Evolutionary conservation across 2,888 invertebrate species (phyloP), one percentile per base, ranked within the genome.

Genomic region (Lycocerus yunnanus): DNA sequence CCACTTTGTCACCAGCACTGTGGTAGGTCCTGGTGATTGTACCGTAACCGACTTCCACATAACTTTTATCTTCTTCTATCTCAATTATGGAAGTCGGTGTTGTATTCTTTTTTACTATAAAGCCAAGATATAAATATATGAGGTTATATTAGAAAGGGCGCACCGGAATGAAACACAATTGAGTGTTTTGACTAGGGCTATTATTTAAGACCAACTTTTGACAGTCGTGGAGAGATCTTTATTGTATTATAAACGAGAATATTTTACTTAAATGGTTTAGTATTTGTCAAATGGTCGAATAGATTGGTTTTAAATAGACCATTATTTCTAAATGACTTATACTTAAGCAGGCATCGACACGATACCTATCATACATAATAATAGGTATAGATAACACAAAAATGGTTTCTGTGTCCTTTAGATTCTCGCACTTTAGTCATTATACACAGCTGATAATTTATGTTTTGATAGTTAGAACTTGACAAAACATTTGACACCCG

Each of bases 1-100:
- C 85, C 85, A 86, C 83, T 85, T 85, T 86, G 86, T 86, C 86
- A 86, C 86, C 85, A 84, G 78, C 85, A 83, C 85, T 84, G 86
- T 84, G 86, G 86, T 86, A 79, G 86, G 86, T 86, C 86, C 80
- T 77, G 78, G 80, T 81, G 78, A 80, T 80, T 82, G 81, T 80
- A 77, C 81, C 80, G 80, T 80, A 80, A 78, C 75, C 77, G 78
- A 80, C 80, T 80, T 77, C 72, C 73, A 75, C 73, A 78, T 74
- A 77, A 70, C 43, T 72, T 75, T 69, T 66, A 20, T 78, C 78
- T 79, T 78, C 74, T 43, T 82, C 79, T 80, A 78, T 58, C 75
- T 78, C 79, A 74, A 68, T 68, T 76, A 71, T 78, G 72, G 71
- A 71, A 71, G 66, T 60, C 71, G 69, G 63, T 67, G 43, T 71